Evolutionary conservation across 2,113 vertebrate species (phyloP), one percentile per base, ranked within the genome.

Genomic region (Platysteira castanea): DNA sequence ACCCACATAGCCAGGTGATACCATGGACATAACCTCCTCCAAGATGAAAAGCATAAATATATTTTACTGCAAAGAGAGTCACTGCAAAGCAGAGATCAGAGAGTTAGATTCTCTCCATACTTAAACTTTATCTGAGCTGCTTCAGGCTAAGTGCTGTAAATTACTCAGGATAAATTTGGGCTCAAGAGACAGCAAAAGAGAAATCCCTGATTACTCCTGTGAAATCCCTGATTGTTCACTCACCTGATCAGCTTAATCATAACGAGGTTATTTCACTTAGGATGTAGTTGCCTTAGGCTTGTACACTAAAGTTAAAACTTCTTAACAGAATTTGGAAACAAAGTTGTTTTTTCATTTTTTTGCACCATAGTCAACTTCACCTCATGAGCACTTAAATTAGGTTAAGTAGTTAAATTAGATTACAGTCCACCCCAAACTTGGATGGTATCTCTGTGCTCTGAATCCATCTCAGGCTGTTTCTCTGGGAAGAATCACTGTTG

Each of bases 351-450:
- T 83, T 68, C 20, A 52, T 74, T 93, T 90, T 94, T 93, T 83
- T 95, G 63, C 52, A 78, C 23, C 60, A 52, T 22, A 92, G 39
- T 81, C 21, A 73, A 54, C 68, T 89, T 54, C 35, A 63, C 63
- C 68, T 95, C 83, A 81, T 1, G 13, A 92, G 65, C 60, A 95
- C 42, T 65, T 95, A 86, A 95, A 96, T 95, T 94, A 92, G 75
- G 31, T 93, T 90, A 95, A 93, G 75, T n/a, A 83, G 42, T 88
- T 78, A 84, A 93, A 96, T 97, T 86, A 81, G 90, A 90, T 93
- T 92, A 95, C 49, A 67, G 68, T 89, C 56, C 76, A 89, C 21
- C 6, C 44, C 53, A 81, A 53, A 78, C 60, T 95, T 95, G 93
- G 89, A 97, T n/a, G 49, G 35, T 78, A 84, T 59, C 74, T 84